Evolutionary conservation across 2,113 vertebrate genomes (phyloP).

Genomic region (Hippocampus barbouri): DNA sequence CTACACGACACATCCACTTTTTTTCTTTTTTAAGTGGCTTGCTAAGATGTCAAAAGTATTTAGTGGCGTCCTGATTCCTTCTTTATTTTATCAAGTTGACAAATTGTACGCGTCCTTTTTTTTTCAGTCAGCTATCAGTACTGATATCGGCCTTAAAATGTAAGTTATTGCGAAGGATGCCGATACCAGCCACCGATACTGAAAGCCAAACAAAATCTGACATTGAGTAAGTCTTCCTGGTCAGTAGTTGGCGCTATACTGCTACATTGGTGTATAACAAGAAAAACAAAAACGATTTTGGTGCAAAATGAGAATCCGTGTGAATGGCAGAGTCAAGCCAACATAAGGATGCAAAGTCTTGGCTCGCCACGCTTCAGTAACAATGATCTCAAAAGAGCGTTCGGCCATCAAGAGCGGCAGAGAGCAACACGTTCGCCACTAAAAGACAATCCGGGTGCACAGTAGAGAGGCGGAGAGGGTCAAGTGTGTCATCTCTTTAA

Average conservation of each 20-base stretch:
- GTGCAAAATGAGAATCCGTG: not conserved
- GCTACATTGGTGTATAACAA: not conserved
- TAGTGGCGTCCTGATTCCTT: not conserved
- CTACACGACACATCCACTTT: not conserved
- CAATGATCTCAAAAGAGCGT: not conserved
- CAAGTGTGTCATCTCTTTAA: conserved; percentile 62
- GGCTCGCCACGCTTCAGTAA: not conserved
- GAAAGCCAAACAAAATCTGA: too few relatives aligned
- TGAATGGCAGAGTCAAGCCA: not conserved
- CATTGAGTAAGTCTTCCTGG: too few relatives aligned
- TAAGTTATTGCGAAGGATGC: too few relatives aligned
- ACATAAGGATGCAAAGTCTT: conserved; percentile 1
- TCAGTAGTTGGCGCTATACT: not conserved
- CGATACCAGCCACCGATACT: too few relatives aligned
- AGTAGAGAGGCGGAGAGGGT: conserved; percentile 52
- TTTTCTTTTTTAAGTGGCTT: not conserved
- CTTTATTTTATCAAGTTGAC: too few relatives aligned
- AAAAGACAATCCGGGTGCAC: conserved; percentile 22
- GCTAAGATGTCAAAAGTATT: not conserved
- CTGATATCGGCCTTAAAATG: too few relatives aligned
- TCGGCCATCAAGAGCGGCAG: not conserved
- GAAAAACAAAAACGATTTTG: not conserved
- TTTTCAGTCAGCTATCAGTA: too few relatives aligned
- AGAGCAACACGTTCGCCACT: not conserved
- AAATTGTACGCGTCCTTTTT: too few relatives aligned